Base-by-base conservation (phyloP, 2,888 invertebrate genomes). In the Drosophila mercatorum region DNA sequence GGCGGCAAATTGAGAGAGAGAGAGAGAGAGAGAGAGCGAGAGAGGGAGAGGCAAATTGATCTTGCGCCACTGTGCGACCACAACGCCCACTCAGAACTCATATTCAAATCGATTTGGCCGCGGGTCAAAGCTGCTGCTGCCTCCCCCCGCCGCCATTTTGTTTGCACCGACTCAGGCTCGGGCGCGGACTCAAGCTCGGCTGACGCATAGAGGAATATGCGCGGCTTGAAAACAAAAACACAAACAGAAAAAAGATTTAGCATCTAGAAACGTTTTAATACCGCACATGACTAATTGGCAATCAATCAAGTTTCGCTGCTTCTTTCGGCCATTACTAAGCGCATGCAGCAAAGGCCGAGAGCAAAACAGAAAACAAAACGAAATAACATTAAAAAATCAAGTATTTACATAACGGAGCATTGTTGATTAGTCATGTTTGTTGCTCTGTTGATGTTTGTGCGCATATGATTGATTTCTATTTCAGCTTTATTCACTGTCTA, bases 231-330 rank as follows among this genome's bases (percentile, higher is more conserved):
- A 22, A 2, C 22, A 22, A 22, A 22, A 22, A 22, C 22, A 22
- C 1, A 22, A 22, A 22, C 22, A 22, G 2, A 22, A 22, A 60
- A 46, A 68, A 72, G 76, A 83, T 83, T 76, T 72, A 76, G 67
- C 66, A 77, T 80, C 71, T 73, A 69, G 66, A 62, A 75, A 64
- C 74, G 61, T 57, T 65, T 88, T 72, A 76, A 80, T 75, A 75
- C 68, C 63, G 67, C 63, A 69, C 68, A 78, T 84, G 85, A 87
- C 88, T 87, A 88, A 88, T 82, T 84, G 79, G 79, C 81, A 70
- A 85, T 84, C 75, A 88, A 88, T 88, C 88, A 85, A 88, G 61
- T 72, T 64, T 72, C 59, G 70, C 40, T 53, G 68, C 69, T 68
- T 75, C 71, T 75, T 77, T 83, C 57, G 68, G 60, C 59, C 64